phyloP scores from a whole-genome alignment of 37 sponge, comb jelly and placozoan genomes.

The Beroe forskalii region DNA sequence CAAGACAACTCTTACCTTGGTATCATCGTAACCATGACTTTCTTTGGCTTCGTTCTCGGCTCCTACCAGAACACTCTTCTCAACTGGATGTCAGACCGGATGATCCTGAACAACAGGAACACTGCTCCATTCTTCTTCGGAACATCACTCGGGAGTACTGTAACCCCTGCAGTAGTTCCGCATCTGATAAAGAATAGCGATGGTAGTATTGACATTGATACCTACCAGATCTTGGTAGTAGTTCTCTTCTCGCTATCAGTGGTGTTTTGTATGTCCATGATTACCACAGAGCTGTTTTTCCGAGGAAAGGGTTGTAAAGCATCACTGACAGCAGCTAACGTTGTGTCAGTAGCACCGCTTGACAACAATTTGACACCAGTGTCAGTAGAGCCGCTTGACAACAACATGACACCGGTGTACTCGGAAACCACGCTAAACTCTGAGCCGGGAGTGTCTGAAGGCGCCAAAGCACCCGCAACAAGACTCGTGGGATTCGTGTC shows the following conservation, averaged over 20 bases:
- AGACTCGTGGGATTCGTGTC: background rate
- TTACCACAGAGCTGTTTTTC: background rate
- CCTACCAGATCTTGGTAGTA: background rate
- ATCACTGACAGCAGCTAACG: too few species aligned
- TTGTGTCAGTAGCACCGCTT: too few species aligned
- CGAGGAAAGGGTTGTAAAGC: background rate
- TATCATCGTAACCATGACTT: conserved; percentile 8
- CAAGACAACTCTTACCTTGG: conserved; percentile 15
- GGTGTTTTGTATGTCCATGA: background rate
- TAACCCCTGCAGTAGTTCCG: conserved; percentile 11
- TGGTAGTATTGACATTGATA: background rate
- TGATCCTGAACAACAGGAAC: background rate
- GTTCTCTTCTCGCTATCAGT: background rate
- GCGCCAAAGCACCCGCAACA: too few species aligned
- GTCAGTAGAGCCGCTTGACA: too few species aligned
- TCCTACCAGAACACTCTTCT: conserved; percentile 55
- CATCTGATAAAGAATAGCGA: conserved; percentile 1
- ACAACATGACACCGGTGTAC: too few species aligned
- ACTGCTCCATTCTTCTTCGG: conserved; percentile 41
- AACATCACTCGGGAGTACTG: background rate
- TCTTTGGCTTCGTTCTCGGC: background rate
- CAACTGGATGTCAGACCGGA: conserved; percentile 35
- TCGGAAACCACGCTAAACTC: too few species aligned
- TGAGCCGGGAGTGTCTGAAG: too few species aligned
- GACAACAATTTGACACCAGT: too few species aligned